A percentile compares a stretch with the other conserved stretches of the same genome.
phyloP scores from a whole-genome alignment of 2,113 vertebrate genomes.

The Amia ocellicauda region DNA sequence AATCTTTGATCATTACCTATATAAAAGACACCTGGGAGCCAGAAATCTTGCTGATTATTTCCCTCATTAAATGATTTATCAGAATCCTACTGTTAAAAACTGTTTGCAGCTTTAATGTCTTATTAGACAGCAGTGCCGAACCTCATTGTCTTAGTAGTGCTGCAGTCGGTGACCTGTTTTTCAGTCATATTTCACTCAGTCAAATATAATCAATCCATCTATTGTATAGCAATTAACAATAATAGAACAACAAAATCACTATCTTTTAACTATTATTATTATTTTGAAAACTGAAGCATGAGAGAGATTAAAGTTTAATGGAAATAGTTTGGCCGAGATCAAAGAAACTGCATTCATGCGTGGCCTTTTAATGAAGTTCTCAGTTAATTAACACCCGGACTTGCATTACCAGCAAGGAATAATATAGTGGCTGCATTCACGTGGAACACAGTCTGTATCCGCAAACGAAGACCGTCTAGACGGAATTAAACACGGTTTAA shows the following conservation, averaged over 20 bases:
- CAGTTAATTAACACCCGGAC: constrained; percentile 53
- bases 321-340: constrained; percentile 50
- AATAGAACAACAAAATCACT: constrained; percentile 38
- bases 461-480: constrained; percentile 21
- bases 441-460: background rate
- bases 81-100: no score
- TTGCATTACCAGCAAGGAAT: constrained; percentile 19
- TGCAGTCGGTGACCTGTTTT: background rate
- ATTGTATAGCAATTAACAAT: background rate
- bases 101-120: background rate
- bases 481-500: constrained; percentile 24
- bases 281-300: constrained; percentile 12
- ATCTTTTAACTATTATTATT: constrained; percentile 36
- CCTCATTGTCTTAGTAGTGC: constrained; percentile 27
- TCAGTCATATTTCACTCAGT: background rate
- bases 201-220: background rate
- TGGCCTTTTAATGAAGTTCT: constrained; percentile 66
- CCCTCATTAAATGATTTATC: no score
- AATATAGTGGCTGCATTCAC: constrained; percentile 27
- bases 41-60: no score
- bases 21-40: no score
- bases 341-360: constrained; percentile 61
- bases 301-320: constrained; percentile 27
- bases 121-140: background rate
- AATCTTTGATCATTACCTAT: no score